These are phyloP conservation scores for Forpus xanthops DNA, from an alignment of 2,797 vertebrate genomes.

Conservation along the genomic window DNA sequence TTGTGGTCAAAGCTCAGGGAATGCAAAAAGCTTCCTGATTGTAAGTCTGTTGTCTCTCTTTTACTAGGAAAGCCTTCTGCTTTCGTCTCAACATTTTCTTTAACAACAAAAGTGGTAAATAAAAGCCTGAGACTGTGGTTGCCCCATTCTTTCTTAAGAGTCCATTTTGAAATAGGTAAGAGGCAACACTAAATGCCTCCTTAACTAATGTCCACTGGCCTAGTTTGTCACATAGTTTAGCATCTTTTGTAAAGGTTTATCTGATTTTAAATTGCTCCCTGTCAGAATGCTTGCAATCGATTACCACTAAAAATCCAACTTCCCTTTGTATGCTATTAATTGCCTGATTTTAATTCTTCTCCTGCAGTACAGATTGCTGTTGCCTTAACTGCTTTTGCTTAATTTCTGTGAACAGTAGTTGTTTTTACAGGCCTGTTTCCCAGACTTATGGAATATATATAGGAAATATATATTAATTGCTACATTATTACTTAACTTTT, in stretches of 20 bases:
- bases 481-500: background rate
- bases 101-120: background rate
- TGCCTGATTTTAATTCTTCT: background rate
- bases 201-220: background rate
- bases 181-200: background rate
- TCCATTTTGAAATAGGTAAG: background rate
- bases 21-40: background rate
- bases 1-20: background rate
- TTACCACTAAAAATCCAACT: background rate
- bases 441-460: background rate
- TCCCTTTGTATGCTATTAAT: background rate
- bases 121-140: background rate
- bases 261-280: background rate
- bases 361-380: background rate
- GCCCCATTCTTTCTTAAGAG: background rate
- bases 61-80: background rate
- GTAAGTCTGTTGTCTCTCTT: background rate
- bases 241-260: background rate
- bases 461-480: constrained; percentile 5
- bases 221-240: background rate
- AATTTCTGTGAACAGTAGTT: background rate
- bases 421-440: background rate
- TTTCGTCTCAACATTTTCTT: background rate
- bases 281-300: background rate
- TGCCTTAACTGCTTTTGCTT: background rate